Conservation (phyloP, 2,888 invertebrate genomes). For the Amiota mariae region DNA sequence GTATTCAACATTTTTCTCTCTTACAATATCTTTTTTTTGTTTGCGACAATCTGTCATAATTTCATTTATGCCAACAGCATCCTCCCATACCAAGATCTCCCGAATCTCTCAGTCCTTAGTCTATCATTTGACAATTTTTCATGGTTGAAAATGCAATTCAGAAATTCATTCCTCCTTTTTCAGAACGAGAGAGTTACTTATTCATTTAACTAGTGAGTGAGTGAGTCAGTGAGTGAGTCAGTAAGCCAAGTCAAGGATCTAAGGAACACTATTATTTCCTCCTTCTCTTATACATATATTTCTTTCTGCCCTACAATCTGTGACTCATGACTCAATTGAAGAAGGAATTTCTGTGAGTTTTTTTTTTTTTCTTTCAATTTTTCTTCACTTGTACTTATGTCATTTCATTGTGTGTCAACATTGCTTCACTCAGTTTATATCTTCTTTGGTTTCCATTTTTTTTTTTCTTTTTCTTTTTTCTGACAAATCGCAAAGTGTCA, state of each 20-base stretch:
- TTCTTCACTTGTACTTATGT: slow-evolving; percentile 40
- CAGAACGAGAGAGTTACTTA: not conserved
- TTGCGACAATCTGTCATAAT: slow-evolving; percentile 67
- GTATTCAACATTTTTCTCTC: slow-evolving; percentile 55
- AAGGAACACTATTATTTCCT: not conserved
- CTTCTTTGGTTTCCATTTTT: no score
- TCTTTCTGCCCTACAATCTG: no score
- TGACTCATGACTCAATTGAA: slow-evolving; percentile 29
- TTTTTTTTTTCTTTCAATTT: slow-evolving; percentile 7
- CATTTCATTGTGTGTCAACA: slow-evolving; percentile 63
- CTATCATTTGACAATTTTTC: no score
- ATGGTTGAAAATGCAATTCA: not conserved
- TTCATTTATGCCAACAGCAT: slow-evolving; percentile 49
- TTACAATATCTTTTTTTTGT: no score
- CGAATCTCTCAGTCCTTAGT: no score
- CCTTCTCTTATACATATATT: no score
- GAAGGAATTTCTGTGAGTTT: slow-evolving; percentile 43
- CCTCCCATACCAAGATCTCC: not conserved
- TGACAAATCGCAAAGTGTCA: slow-evolving; percentile 62
- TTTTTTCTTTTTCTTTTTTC: not conserved
- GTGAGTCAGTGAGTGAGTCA: slow-evolving; percentile 36
- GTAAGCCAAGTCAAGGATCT: slow-evolving; percentile 14
- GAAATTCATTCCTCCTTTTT: not conserved
- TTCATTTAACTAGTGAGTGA: slow-evolving; percentile 39
- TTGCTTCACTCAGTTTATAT: slow-evolving; percentile 40